Conservation (phyloP, 64 coral and sea anemone species). For the Dendrophyllia cribrosa region DNA sequence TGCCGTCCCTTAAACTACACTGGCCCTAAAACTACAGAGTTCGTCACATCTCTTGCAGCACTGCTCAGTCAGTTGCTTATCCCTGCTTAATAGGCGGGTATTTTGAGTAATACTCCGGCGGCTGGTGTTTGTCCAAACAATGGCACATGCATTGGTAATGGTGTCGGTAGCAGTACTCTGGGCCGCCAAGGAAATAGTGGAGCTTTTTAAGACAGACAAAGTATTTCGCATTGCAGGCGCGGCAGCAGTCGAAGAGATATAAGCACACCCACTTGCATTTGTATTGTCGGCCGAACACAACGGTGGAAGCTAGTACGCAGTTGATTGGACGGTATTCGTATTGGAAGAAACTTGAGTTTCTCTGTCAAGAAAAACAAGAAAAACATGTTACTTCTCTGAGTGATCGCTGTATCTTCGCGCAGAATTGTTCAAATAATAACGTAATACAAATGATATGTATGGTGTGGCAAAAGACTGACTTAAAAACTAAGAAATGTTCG, state of each 20-base stretch:
- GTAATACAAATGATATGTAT: no score
- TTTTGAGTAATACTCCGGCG: not conserved
- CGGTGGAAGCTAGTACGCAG: constrained; percentile 2
- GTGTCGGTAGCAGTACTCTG: not conserved
- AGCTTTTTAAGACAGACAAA: not conserved
- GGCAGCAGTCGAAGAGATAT: constrained; percentile 11
- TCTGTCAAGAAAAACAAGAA: not conserved
- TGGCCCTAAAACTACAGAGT: no score
- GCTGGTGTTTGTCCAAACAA: not conserved
- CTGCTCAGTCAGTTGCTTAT: no score
- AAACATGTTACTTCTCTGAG: not conserved
- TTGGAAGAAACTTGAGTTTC: not conserved
- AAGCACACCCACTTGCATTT: not conserved
- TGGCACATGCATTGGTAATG: not conserved
- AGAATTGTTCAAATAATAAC: no score
- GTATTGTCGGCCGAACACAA: not conserved
- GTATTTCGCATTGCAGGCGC: not conserved
- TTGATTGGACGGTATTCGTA: not conserved
- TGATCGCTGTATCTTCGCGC: no score
- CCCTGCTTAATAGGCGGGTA: not conserved
- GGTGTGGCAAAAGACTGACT: no score
- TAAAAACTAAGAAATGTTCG: no score
- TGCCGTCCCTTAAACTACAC: no score
- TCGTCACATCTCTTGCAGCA: no score
- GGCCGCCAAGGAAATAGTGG: not conserved